Base-by-base conservation (phyloP, 1,140 invertebrate species). In the Schlechtendalia chinensis region DNA sequence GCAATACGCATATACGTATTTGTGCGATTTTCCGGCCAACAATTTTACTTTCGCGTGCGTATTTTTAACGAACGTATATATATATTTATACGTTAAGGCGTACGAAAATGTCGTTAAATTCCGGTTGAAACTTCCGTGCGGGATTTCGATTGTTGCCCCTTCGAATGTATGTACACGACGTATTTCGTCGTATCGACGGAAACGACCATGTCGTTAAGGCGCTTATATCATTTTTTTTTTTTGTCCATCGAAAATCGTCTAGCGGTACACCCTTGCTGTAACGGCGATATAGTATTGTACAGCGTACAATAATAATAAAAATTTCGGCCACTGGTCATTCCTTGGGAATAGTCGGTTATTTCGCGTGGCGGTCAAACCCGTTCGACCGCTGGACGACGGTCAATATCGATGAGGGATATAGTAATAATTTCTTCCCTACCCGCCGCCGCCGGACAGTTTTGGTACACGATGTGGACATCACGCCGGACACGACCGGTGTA, bases 331-430 rank as follows among this genome's bases (percentile, higher is more conserved):
- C 56, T 79, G 75, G 75, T 79, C 58, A 63, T 79, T 50, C 32
- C 58, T 61, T 79, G 75, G 75, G 75, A 79, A 79, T 61, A 58
- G 75, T 79, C 75, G 75, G 75, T 79, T 79, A 79, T 59, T 45
- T 47, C 10, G 39, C n/a, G 27, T 17, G 58, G 75, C 39, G 75
- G 75, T 79, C 75, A 79, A 79, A 79, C 75, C 75, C 75, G 75
- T 79, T 79, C 75, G 75, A 79, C 75, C 56, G 75, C 75, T 50
- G 75, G 75, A 79, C 75, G 75, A 61, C 50, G 75, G 75, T 79
- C 75, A 79, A 54, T 79, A 79, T 79, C 75, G 75, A 79, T 63
- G 75, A 79, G 75, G 58, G 69, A 72, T 54, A 54, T 45, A 2
- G 1, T 65, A 56, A 67, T 75, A 39, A 39, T 45, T 79, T 79